Evolutionary conservation across 2,888 invertebrate species (phyloP).

Genomic region (Agonopterix alstromeriana): DNA sequence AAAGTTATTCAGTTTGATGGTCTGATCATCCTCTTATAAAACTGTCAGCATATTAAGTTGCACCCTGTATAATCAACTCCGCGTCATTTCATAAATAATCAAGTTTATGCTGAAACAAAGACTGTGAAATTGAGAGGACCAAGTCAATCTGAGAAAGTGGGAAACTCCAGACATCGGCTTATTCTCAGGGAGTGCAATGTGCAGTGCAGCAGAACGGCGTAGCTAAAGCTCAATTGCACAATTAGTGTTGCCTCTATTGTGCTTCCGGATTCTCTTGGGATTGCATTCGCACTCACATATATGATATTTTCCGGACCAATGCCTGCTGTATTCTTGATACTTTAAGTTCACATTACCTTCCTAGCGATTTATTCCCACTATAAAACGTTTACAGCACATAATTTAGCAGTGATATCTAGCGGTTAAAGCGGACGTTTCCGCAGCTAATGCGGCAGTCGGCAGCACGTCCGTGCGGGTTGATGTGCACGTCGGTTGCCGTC

Average conservation of each 20-base stretch:
- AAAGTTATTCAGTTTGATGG: no score
- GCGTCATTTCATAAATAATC: no score
- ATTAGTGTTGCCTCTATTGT: constrained; percentile 45
- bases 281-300: constrained; percentile 10
- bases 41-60: no score
- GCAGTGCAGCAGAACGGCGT: constrained; percentile 27
- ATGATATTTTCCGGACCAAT: constrained; percentile 1
- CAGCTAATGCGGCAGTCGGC: constrained; percentile 29
- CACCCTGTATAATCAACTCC: no score
- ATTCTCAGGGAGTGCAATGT: constrained; percentile 21
- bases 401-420: constrained; percentile 21
- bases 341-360: background rate
- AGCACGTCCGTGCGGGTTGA: constrained; percentile 24
- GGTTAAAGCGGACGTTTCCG: constrained; percentile 24
- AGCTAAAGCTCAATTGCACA: constrained; percentile 62
- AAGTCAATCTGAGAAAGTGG: constrained; percentile 9
- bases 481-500: constrained; percentile 12
- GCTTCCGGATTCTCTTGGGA: constrained; percentile 67
- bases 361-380: constrained; percentile 2
- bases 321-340: background rate
- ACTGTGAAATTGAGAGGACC: no score
- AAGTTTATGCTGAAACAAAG: no score
- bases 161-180: constrained; percentile 20
- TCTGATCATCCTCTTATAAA: no score
- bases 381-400: constrained; percentile 9